Base-by-base conservation (phyloP, 1,140 invertebrate genomes). In the Hycleus phaleratus region DNA sequence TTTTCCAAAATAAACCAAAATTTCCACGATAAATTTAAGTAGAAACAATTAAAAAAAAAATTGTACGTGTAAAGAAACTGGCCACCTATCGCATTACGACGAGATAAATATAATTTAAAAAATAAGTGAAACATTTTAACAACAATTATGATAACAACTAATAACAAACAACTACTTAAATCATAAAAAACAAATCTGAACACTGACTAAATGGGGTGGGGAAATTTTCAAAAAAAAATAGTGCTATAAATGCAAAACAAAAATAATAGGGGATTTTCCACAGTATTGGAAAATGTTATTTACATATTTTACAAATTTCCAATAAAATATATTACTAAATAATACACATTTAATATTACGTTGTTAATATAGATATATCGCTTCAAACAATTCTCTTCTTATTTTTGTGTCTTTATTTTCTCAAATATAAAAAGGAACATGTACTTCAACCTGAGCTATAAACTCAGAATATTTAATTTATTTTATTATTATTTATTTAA, bases 341-440 rank as follows among this genome's bases (percentile, higher is more conserved):
- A 18, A 43, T 55, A 62, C 52, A 62, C 51, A 63, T 63, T 56
- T 63, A 63, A 50, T 5, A 32, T 60, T 58, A 60, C 11, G 44
- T 55, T 38, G 43, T 55, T 45, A 55, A 46, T 55, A 55, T 11
- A 46, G 46, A 39, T 39, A 39, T 39, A 39, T 42, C 10, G 40
- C 32, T 32, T 32, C 32, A 32, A 32, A 32, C 32, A 32, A 7
- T 32, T 32, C 18, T 32, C 32, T 32, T 32, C 7, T 18, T 18
- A 18, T 18, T 18, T 18, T 18, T 18, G 18, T 18, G 18, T 18
- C 18, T 18, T 18, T 18, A 18, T 18, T 67, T 32, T 32, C 32
- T 32, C 56, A 32, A 32, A 65, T 68, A 68, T 65, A 63, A 68
- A 66, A 69, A 69, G 68, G 68, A 69, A 69, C 68, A 69, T 68